These are phyloP conservation scores for Rotaria sp. DNA, from an alignment of 2,888 invertebrate genomes.

Conservation along the genomic window DNA sequence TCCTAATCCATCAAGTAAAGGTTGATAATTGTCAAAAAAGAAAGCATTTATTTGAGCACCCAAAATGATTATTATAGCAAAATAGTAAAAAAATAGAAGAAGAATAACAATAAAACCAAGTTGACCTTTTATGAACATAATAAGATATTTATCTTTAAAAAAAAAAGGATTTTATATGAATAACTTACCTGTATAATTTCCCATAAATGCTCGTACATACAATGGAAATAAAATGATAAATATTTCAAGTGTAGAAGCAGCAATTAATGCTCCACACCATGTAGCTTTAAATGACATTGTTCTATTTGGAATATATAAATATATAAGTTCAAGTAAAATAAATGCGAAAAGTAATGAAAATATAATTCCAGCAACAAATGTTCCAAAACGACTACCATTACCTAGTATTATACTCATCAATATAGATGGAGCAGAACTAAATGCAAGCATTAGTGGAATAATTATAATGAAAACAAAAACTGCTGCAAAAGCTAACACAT, in stretches of 20 bases:
- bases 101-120: not conserved
- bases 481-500: not conserved
- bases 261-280: not conserved
- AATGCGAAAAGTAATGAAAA: not conserved
- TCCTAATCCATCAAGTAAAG: not conserved
- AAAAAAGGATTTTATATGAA: too few relatives aligned
- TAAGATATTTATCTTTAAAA: too few relatives aligned
- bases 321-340: not conserved
- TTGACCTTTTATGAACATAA: not conserved
- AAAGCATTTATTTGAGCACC: constrained; percentile 1
- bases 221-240: not conserved
- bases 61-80: not conserved
- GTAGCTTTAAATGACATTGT: not conserved
- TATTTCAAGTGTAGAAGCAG: not conserved
- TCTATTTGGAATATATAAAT: not conserved
- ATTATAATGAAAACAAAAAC: not conserved
- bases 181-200: not conserved
- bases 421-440: not conserved
- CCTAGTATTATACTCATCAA: not conserved
- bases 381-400: not conserved
- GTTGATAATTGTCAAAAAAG: not conserved
- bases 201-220: not conserved
- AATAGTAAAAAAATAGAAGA: not conserved
- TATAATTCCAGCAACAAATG: not conserved
- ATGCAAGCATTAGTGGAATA: not conserved